Evolutionary conservation across 1,140 invertebrate genomes (phyloP).

Genomic region (Bombus picipes): DNA sequence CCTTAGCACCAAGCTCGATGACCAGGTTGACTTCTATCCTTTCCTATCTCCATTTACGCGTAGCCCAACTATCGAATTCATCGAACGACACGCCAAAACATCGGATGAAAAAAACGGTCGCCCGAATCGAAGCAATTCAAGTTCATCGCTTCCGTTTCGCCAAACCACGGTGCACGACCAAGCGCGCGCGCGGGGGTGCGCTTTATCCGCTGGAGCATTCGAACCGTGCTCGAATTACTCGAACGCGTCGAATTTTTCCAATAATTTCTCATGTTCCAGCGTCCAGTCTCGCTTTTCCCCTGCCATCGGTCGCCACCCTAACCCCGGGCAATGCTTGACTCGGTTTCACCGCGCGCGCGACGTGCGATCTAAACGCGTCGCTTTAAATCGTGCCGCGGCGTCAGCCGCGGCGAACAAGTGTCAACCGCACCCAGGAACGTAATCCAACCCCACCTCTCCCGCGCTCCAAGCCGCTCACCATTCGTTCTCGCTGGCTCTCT

Average conservation of each 20-base stretch:
- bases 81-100: slow-evolving; percentile 1
- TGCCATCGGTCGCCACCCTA: background rate
- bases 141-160: slow-evolving; percentile 11
- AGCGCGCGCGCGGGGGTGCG: background rate
- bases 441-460: slow-evolving; percentile 27
- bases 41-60: background rate
- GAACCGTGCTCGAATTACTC: slow-evolving; percentile 17
- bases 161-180: background rate
- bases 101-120: background rate
- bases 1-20: background rate
- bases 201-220: background rate
- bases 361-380: slow-evolving; percentile 35
- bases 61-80: background rate
- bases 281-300: background rate
- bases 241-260: slow-evolving; percentile 43
- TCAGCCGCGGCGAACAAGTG: slow-evolving; percentile 40
- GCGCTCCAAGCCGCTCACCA: background rate
- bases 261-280: slow-evolving; percentile 33
- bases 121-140: slow-evolving; percentile 30
- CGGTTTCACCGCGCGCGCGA: slow-evolving; percentile 5
- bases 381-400: slow-evolving; percentile 44
- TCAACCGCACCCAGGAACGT: slow-evolving; percentile 49
- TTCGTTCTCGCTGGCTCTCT: background rate
- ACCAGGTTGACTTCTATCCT: background rate
- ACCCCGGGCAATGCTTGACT: background rate